Percentiles rank a stretch among this genome's conserved stretches.
Conservation (phyloP, 2,888 invertebrate species). For the Dusona sp. region DNA sequence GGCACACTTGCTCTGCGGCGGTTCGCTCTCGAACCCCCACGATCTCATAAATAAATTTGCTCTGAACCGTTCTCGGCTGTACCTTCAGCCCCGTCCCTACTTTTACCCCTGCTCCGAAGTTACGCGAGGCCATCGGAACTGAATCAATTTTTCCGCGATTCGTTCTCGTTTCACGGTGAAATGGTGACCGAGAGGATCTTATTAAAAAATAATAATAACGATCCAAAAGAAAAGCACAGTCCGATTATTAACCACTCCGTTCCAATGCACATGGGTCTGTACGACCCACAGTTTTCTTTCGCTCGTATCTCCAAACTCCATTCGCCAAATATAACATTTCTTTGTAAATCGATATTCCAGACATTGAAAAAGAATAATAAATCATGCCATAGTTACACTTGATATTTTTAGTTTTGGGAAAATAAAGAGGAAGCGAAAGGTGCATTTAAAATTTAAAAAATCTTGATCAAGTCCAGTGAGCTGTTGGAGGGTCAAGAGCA, state of each 20-base stretch:
- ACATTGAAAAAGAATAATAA: neutral
- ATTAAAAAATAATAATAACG: conserved; percentile 31
- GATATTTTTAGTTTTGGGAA: neutral
- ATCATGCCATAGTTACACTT: neutral
- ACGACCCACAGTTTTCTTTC: neutral
- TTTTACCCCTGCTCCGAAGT: conserved; percentile 4
- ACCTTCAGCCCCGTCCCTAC: conserved; percentile 29
- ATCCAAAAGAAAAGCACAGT: neutral
- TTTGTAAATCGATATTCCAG: neutral
- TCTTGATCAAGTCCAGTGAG: neutral
- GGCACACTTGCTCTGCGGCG: conserved; percentile 61
- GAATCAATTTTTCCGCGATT: conserved; percentile 63
- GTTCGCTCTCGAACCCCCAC: conserved; percentile 56
- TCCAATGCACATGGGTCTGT: neutral
- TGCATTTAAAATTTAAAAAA: neutral
- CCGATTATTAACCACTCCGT: neutral
- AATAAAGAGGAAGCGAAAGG: neutral
- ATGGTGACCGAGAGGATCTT: conserved; percentile 26
- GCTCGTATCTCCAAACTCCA: neutral
- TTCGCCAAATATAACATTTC: neutral
- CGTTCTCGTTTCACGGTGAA: conserved; percentile 40
- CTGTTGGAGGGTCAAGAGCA: neutral
- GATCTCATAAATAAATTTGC: conserved; percentile 69
- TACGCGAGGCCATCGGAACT: conserved; percentile 55
- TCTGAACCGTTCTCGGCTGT: conserved; percentile 32